Evolutionary conservation across 2,797 vertebrate species (phyloP).

Genomic region (Sebastes hubbsi): DNA sequence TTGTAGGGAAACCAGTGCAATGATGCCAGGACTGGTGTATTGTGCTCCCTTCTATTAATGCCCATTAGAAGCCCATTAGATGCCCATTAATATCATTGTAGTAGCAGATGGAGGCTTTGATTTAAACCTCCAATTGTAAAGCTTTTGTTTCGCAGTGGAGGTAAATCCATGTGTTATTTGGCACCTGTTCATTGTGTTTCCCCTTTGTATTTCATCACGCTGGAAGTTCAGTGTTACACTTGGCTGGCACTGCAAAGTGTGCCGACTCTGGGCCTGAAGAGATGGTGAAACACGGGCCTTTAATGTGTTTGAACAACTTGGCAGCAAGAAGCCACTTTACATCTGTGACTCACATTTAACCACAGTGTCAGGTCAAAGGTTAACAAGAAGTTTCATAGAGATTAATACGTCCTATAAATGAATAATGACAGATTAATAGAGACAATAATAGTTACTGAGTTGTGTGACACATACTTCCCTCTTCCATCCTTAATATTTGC

Average conservation of each 20-base stretch:
- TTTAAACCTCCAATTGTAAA: neutral
- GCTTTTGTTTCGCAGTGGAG: conserved; percentile 32
- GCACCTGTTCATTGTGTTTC: neutral
- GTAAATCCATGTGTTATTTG: conserved; percentile 28
- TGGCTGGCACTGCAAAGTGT: conserved; percentile 25
- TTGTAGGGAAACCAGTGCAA: too few relatives aligned
- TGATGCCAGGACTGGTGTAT: too few relatives aligned
- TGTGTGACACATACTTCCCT: neutral
- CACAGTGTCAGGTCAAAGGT: neutral
- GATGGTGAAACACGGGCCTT: neutral
- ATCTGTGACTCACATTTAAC: conserved; percentile 7
- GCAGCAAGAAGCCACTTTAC: neutral
- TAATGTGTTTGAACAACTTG: conserved; percentile 10
- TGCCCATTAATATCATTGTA: neutral
- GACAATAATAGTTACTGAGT: neutral
- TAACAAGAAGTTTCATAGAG: neutral
- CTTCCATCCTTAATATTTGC: neutral
- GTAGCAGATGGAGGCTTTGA: neutral
- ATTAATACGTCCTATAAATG: neutral
- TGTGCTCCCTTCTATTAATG: too few relatives aligned
- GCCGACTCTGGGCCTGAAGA: neutral
- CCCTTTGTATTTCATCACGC: neutral
- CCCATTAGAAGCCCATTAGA: too few relatives aligned
- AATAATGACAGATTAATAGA: neutral
- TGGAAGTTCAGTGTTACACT: conserved; percentile 34